Evolutionary conservation across 2,113 vertebrate genomes (phyloP).

Genomic region (human): GRCh38 chr14:66523501-66524000

Average conservation of each 20-base stretch:
- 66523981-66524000: not conserved
- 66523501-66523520: not conserved
- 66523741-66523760: not conserved
- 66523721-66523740: not conserved
- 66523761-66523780: constrained; percentile 34
- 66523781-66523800: constrained; percentile 24
- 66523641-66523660: constrained; percentile 13
- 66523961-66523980: constrained; percentile 3
- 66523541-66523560: not conserved
- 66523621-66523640: constrained; percentile 33
- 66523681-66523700: not conserved
- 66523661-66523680: not conserved
- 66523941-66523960: constrained; percentile 34
- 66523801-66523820: not conserved
- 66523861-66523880: not conserved
- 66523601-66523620: constrained; percentile 41
- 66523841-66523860: not conserved
- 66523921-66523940: not conserved
- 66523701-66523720: constrained; percentile 1
- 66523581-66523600: constrained; percentile 16
- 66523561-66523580: constrained; percentile 13
- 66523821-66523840: not conserved
- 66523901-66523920: not conserved
- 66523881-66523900: not conserved
- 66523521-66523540: not conserved